Percentiles rank a stretch among this genome's conserved stretches.
Conservation (phyloP, 2,888 invertebrate genomes). For the Phragmatobia fuliginosa region DNA sequence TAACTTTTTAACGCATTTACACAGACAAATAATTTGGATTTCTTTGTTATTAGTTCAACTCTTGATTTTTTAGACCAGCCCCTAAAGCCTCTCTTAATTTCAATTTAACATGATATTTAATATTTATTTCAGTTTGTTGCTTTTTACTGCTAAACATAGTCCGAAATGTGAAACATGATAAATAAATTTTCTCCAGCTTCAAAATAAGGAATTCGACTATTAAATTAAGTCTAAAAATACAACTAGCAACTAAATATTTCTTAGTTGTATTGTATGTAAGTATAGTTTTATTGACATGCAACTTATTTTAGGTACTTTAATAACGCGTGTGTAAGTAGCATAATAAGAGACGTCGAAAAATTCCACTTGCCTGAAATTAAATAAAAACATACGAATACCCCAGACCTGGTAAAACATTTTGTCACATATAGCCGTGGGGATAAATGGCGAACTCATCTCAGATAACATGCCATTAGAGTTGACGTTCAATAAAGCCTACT, state of each 20-base stretch:
- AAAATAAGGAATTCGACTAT: too few relatives aligned
- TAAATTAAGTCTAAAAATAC: background rate
- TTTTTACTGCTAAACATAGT: too few relatives aligned
- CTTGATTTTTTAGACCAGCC: too few relatives aligned
- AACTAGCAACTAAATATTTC: background rate
- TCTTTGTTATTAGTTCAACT: too few relatives aligned
- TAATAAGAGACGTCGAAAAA: background rate
- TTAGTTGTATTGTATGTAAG: background rate
- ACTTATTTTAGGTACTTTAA: background rate
- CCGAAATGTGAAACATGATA: too few relatives aligned
- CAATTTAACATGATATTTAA: background rate
- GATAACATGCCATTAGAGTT: background rate
- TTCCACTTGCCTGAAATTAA: background rate
- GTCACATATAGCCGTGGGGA: background rate
- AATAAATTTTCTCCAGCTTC: too few relatives aligned
- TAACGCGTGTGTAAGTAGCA: background rate
- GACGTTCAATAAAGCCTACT: background rate
- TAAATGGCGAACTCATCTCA: background rate
- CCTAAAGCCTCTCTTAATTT: background rate
- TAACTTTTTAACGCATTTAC: too few relatives aligned
- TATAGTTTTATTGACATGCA: background rate
- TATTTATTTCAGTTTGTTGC: too few relatives aligned
- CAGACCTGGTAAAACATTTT: background rate
- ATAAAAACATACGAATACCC: background rate
- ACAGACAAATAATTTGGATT: background rate